These are phyloP conservation scores for Hyles vespertilio DNA, from an alignment of 1,140 invertebrate species.

Conservation along the genomic window DNA sequence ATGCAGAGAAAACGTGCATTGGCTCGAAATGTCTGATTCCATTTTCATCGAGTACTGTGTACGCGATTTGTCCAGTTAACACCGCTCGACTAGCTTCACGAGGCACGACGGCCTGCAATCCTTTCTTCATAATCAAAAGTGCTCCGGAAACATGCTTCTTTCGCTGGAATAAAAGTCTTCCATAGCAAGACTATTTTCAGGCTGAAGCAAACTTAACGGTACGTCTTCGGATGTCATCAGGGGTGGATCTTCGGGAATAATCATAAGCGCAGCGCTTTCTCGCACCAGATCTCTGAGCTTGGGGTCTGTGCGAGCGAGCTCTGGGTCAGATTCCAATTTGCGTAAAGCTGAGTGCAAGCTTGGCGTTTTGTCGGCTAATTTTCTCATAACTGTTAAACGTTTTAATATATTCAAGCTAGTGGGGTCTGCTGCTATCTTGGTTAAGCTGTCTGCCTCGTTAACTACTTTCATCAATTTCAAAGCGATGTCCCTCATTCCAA, in stretches of 20 bases:
- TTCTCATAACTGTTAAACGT: slow-evolving; percentile 82
- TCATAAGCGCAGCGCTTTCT: slow-evolving; percentile 83
- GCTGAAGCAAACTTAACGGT: slow-evolving; percentile 79
- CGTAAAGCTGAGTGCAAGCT: slow-evolving; percentile 77
- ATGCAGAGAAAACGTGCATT: slow-evolving; percentile 82
- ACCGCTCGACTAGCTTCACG: slow-evolving; percentile 84
- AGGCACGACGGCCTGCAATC: slow-evolving; percentile 86
- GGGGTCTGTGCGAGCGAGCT: slow-evolving; percentile 80
- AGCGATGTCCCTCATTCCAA: slow-evolving; percentile 81
- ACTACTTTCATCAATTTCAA: slow-evolving; percentile 77
- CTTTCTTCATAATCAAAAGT: slow-evolving; percentile 85
- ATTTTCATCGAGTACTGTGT: slow-evolving; percentile 85
- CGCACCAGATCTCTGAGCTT: slow-evolving; percentile 81
- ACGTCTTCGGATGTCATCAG: slow-evolving; percentile 81
- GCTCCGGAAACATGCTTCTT: slow-evolving; percentile 76
- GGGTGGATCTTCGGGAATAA: slow-evolving; percentile 78
- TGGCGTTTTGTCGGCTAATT: slow-evolving; percentile 82
- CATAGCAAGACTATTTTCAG: slow-evolving; percentile 83
- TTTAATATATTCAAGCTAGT: slow-evolving; percentile 82
- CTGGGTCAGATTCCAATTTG: slow-evolving; percentile 80
- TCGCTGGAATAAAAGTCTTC: slow-evolving; percentile 83
- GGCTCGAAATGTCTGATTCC: slow-evolving; percentile 87
- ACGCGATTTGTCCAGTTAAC: slow-evolving; percentile 84
- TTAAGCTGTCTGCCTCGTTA: slow-evolving; percentile 77
- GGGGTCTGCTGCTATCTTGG: slow-evolving; percentile 77